These are phyloP conservation scores for Bursaphelenchus mucronatus DNA, from an alignment of 1,140 invertebrate species.

Conservation along the genomic window DNA sequence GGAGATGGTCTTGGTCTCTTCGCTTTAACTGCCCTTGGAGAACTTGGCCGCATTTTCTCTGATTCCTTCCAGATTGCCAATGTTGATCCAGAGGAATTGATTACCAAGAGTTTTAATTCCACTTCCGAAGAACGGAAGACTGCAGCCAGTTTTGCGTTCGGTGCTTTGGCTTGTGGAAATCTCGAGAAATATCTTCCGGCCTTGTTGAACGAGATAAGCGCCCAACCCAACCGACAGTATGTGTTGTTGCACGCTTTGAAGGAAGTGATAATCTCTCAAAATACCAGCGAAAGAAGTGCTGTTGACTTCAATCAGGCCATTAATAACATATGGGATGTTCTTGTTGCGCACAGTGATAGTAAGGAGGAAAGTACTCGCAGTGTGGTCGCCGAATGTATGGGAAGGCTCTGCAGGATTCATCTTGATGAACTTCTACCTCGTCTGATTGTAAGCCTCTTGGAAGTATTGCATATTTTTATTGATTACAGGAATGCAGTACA, in stretches of 20 bases:
- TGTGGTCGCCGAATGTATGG: conserved; percentile 94
- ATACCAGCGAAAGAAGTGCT: conserved; percentile 16
- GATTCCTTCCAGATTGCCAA: conserved; percentile 40
- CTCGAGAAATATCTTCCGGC: conserved; percentile 86
- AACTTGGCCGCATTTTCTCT: conserved; percentile 74
- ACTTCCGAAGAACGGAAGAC: conserved; percentile 73
- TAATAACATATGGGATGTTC: conserved; percentile 53
- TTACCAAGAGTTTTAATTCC: conserved; percentile 62
- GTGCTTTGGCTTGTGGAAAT: conserved; percentile 82
- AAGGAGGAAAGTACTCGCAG: conserved; percentile 93
- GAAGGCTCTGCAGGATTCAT: conserved; percentile 91
- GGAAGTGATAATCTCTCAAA: conserved; percentile 69
- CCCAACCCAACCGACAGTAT: conserved; percentile 88
- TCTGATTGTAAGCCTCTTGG: conserved; percentile 51
- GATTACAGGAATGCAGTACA: conserved; percentile 14
- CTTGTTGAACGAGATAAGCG: conserved; percentile 85
- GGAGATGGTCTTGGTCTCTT: conserved; percentile 72
- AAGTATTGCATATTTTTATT: conserved; percentile 14
- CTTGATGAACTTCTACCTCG: conserved; percentile 67
- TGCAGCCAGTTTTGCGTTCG: conserved; percentile 89
- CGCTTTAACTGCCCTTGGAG: conserved; percentile 84
- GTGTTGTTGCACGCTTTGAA: conserved; percentile 90
- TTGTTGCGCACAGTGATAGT: conserved; percentile 90
- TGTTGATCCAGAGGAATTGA: conserved; percentile 56
- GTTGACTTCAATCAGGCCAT: conserved; percentile 25